Evolutionary conservation across 2,113 vertebrate genomes (phyloP).

Genomic region (Nannospalax galili): DNA sequence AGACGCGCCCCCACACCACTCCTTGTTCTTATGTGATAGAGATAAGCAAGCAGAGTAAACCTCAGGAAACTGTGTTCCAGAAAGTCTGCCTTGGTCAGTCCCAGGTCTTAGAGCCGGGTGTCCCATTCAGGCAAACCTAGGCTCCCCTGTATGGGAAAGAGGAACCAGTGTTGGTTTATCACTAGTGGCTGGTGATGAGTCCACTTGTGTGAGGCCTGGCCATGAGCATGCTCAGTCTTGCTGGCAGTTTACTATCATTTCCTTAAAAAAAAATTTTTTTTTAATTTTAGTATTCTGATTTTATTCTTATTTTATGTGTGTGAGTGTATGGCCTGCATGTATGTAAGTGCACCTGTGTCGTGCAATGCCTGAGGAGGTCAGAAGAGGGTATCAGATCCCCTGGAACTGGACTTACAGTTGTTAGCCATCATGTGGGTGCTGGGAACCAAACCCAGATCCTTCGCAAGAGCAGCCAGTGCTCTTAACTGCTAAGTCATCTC

Average conservation of each 20-base stretch:
- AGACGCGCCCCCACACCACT: fast-evolving
- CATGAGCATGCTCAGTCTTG: neutral
- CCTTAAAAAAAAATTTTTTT: neutral
- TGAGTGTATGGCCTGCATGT: too few relatives aligned
- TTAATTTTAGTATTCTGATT: too few relatives aligned
- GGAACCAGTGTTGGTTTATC: neutral
- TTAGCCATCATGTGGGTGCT: too few relatives aligned
- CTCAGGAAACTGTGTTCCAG: neutral
- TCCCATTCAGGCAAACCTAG: fast-evolving
- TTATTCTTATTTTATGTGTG: too few relatives aligned
- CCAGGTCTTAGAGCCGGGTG: neutral
- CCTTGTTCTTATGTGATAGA: neutral
- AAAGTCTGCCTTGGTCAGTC: neutral
- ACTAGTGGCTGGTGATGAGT: neutral
- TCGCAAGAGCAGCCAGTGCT: too few relatives aligned
- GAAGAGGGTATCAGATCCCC: too few relatives aligned
- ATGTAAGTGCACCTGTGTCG: too few relatives aligned
- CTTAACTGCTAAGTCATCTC: too few relatives aligned
- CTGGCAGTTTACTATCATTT: neutral
- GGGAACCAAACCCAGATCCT: too few relatives aligned
- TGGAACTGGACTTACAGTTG: too few relatives aligned
- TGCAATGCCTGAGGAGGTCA: too few relatives aligned
- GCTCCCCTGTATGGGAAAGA: neutral
- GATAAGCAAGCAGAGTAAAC: neutral
- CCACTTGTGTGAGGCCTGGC: fast-evolving